Conservation (phyloP, 2,888 invertebrate genomes). For the Odontomyia ornata region DNA sequence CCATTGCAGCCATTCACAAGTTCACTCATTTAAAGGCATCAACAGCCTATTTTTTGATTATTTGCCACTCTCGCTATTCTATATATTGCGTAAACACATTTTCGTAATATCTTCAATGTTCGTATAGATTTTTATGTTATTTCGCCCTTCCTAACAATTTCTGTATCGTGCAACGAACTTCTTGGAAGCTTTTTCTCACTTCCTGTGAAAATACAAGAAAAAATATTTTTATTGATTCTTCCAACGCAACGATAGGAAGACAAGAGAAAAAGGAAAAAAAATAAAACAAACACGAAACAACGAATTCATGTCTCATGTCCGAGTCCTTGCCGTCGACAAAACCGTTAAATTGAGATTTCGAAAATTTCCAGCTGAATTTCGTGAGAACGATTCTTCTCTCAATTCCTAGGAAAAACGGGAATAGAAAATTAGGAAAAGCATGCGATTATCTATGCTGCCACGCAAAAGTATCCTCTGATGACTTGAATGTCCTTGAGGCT, state of each 20-base stretch:
- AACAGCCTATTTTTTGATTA: constrained; percentile 41
- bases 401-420: too few relatives aligned
- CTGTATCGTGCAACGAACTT: background rate
- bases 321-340: too few relatives aligned
- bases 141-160: background rate
- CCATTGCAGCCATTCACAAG: too few relatives aligned
- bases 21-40: background rate
- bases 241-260: background rate
- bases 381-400: too few relatives aligned
- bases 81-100: constrained; percentile 49
- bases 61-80: constrained; percentile 45
- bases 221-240: constrained; percentile 24
- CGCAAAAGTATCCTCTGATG: too few relatives aligned
- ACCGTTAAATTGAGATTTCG: too few relatives aligned
- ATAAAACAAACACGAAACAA: too few relatives aligned
- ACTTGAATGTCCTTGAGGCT: too few relatives aligned
- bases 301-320: too few relatives aligned
- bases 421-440: too few relatives aligned
- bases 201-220: background rate
- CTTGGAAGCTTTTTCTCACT: background rate
- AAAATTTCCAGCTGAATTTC: too few relatives aligned
- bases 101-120: constrained; percentile 46
- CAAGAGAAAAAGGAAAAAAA: background rate
- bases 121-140: constrained; percentile 25
- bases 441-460: too few relatives aligned